Conservation (phyloP, 2,113 vertebrate species). For the Cololabis saira region DNA sequence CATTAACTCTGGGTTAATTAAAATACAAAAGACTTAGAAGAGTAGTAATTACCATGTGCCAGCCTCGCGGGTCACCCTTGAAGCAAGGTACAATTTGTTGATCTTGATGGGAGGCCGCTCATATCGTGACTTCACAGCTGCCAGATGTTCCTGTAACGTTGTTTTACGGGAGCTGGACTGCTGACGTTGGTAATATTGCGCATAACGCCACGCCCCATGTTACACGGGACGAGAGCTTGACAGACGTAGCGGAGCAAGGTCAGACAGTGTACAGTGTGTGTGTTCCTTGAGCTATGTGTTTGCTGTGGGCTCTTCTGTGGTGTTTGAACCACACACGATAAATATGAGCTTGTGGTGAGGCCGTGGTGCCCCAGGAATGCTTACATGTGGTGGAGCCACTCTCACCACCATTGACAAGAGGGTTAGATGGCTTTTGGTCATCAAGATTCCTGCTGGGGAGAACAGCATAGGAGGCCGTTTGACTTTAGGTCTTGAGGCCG, state of each 20-base stretch:
- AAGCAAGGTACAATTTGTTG: conserved; percentile 47
- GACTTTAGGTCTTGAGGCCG: conserved; percentile 50
- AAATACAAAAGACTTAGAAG: conserved; percentile 72
- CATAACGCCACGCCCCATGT: conserved; percentile 50
- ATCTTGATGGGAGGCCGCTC: conserved; percentile 63
- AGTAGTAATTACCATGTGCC: conserved; percentile 73
- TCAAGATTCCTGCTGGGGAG: conserved; percentile 71
- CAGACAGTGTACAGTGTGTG: conserved; percentile 49
- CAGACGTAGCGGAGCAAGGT: conserved; percentile 43
- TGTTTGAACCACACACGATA: conserved; percentile 81
- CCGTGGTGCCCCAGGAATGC: conserved; percentile 79
- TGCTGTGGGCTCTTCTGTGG: conserved; percentile 73
- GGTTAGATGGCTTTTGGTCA: conserved; percentile 76
- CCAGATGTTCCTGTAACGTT: conserved; percentile 42
- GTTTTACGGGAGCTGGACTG: conserved; percentile 55
- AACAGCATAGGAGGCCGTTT: conserved; percentile 72
- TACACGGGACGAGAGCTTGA: conserved; percentile 43
- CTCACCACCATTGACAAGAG: conserved; percentile 83
- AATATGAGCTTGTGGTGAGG: conserved; percentile 82
- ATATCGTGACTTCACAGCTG: conserved; percentile 47
- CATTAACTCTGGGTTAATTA: conserved; percentile 80
- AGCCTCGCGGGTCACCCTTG: conserved; percentile 56
- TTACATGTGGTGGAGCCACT: conserved; percentile 77
- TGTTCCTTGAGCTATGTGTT: conserved; percentile 72
- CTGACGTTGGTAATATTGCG: conserved; percentile 59